Conservation (phyloP, 2,797 vertebrate species). For the Esox masquinongy region DNA sequence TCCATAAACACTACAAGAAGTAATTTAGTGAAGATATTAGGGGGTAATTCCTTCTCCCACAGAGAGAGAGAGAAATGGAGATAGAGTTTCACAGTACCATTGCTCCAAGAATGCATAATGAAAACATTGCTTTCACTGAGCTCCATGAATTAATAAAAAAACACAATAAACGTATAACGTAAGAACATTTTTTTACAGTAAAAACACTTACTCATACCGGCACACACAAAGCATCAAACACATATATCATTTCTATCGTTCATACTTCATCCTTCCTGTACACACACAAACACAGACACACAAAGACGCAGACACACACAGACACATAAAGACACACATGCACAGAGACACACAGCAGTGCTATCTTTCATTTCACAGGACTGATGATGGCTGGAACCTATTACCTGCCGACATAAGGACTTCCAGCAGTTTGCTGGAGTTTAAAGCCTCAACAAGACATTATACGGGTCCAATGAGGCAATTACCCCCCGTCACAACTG, state of each 20-base stretch:
- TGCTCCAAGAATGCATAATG: conserved; percentile 23
- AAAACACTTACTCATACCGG: not conserved
- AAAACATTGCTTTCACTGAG: conserved; percentile 33
- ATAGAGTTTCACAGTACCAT: conserved; percentile 30
- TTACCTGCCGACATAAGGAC: conserved; percentile 76
- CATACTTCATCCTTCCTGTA: no score
- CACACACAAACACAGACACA: no score
- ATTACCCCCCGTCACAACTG: conserved; percentile 75
- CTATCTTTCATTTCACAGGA: conserved; percentile 55
- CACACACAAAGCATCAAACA: no score
- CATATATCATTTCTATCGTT: no score
- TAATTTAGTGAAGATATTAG: conserved; percentile 30
- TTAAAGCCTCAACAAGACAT: conserved; percentile 74
- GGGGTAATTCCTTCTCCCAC: conserved; percentile 3
- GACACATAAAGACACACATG: conserved; percentile 22
- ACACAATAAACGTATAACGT: conserved; percentile 31
- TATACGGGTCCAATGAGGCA: conserved; percentile 72
- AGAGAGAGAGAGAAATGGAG: not conserved
- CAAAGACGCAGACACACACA: conserved; percentile 31
- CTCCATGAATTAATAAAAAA: conserved; percentile 50
- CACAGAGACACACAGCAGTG: conserved; percentile 2
- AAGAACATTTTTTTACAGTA: conserved; percentile 22
- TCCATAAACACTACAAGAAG: conserved; percentile 23
- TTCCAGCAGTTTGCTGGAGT: conserved; percentile 75
- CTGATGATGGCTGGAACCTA: conserved; percentile 73